Evolutionary conservation across 2,113 vertebrate genomes (phyloP).

Genomic region (Dicentrarchus labrax): DNA sequence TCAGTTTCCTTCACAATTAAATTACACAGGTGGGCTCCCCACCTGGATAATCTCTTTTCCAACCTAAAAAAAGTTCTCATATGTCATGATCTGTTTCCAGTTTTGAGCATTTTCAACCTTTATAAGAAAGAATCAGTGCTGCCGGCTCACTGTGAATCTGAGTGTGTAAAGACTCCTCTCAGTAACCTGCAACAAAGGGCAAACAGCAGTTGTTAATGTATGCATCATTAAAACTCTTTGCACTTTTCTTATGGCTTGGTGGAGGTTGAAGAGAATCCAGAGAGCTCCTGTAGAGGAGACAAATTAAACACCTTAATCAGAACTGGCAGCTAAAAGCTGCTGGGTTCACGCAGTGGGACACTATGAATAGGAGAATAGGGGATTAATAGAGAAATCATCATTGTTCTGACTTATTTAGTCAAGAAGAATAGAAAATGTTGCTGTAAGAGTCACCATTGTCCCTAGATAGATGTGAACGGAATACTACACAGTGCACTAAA

Average conservation of each 20-base stretch:
- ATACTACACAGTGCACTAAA: neutral
- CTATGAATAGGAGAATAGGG: conserved; percentile 18
- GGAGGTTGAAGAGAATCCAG: conserved; percentile 44
- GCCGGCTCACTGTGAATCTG: conserved; percentile 3
- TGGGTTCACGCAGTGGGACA: conserved; percentile 30
- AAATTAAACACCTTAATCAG: conserved; percentile 67
- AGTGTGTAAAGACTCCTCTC: neutral
- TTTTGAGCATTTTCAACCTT: conserved; percentile 15
- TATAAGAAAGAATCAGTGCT: neutral
- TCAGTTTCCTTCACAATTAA: conserved; percentile 9
- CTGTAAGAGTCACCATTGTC: conserved; percentile 44
- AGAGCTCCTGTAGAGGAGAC: conserved; percentile 47
- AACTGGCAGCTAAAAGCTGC: conserved; percentile 57
- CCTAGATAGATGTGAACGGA: conserved; percentile 3
- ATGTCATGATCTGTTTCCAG: neutral
- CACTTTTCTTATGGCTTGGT: conserved; percentile 28
- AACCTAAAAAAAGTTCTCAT: neutral
- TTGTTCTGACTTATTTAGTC: conserved; percentile 49
- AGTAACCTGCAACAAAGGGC: conserved; percentile 1
- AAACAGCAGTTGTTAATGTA: conserved; percentile 24
- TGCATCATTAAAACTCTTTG: conserved; percentile 32
- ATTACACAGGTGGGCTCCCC: conserved; percentile 1
- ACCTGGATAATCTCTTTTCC: conserved; percentile 2
- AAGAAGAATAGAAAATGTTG: conserved; percentile 10
- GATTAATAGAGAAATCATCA: conserved; percentile 30